These are phyloP conservation scores for Subacronicta megacephala DNA, from an alignment of 2,888 invertebrate species.

Conservation along the genomic window DNA sequence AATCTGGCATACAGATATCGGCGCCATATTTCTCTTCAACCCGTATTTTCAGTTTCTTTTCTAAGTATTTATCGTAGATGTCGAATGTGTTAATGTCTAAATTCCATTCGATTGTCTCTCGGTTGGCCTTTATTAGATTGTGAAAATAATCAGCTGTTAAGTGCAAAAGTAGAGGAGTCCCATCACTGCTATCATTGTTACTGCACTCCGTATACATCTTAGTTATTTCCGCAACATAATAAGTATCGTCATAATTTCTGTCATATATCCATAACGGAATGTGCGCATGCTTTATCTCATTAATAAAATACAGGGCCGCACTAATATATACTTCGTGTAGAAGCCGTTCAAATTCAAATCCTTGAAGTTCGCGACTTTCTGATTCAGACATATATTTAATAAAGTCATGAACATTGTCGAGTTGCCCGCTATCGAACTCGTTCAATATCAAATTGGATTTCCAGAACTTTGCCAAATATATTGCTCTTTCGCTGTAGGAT, in stretches of 20 bases:
- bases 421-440: conserved; percentile 21
- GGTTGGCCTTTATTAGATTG: conserved; percentile 15
- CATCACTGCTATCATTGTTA: not conserved
- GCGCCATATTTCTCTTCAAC: conserved; percentile 36
- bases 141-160: conserved; percentile 34
- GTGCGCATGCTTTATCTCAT: not conserved
- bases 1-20: no score
- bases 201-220: not conserved
- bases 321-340: not conserved
- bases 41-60: conserved; percentile 33
- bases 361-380: not conserved
- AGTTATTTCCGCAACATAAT: not conserved
- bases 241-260: not conserved
- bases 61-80: conserved; percentile 38
- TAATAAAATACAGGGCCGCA: conserved; percentile 1
- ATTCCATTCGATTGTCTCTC: conserved; percentile 13
- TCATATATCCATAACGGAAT: conserved; percentile 8
- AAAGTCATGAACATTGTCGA: conserved; percentile 21
- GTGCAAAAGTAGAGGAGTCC: conserved; percentile 35
- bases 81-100: conserved; percentile 22
- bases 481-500: conserved; percentile 11
- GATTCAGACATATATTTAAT: conserved; percentile 4
- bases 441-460: conserved; percentile 18
- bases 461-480: conserved; percentile 37
- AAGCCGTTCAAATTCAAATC: not conserved